Evolutionary conservation across 2,113 vertebrate genomes (phyloP), one percentile per base, ranked within the genome.

Genomic region (Hypocryptadius cinnamomeus): DNA sequence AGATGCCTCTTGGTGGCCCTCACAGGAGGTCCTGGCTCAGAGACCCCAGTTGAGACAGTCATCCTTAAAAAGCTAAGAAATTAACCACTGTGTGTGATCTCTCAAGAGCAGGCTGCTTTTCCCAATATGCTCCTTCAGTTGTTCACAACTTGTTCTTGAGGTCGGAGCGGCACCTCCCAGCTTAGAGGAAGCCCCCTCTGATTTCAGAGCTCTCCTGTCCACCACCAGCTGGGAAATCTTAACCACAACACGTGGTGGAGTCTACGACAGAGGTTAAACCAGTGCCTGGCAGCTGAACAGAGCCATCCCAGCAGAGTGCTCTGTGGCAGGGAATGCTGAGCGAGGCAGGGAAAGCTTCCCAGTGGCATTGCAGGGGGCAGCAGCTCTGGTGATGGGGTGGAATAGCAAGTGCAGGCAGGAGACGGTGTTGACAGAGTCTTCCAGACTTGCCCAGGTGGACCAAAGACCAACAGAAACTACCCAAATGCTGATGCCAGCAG

Each of bases 341-440:
- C 4, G 15, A 0, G 0, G 87, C 54, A 81, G 85, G 85, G 44
- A 69, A 95, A 89, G 92, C 53, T 93, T 69, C 87, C 81, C 90
- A 57, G 69, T 78, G 85, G 87, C 19, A 1, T 61, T 53, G 89
- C 85, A 71, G 66, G 85, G 86, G 93, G 85, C 93, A 91, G 93
- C 73, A 87, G 94, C 87, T 77, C 93, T 94, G 37, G 96, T 64
- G 91, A 82, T 28, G 37, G 48, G 66, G 54, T 1, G 0, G 89
- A 95, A 92, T 0, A 91, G 95, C 96, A 83, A 73, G 94, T 70
- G 92, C 91, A 94, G 91, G 94, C 94, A 92, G 66, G 50, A 87
- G 54, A 87, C 0, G 0, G 91, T 3, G 48, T 9, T 70, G 64
- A 50, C 44, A 53, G 53, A 2, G 1, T 44, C 63, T 74, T 88